Evolutionary conservation across 1,140 invertebrate genomes (phyloP), one percentile per base, ranked within the genome.

Genomic region (Galendromus occidentalis): DNA sequence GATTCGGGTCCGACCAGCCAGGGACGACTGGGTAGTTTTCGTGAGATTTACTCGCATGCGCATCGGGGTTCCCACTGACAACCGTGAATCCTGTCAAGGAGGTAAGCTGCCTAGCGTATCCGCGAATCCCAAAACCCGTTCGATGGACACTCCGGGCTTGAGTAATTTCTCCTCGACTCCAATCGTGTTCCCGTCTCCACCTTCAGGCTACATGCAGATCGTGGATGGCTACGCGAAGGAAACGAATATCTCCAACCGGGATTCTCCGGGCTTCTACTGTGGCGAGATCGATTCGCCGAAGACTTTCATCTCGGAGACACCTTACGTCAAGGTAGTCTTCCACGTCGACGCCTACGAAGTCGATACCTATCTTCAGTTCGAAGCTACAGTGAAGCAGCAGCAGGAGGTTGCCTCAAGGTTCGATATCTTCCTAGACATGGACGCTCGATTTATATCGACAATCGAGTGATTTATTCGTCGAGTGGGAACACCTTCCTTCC

Each of bases 301-400:
- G 75, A 90, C 87, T 5, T 92, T 91, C 78, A 91, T 92, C 71
- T 91, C 88, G 14, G 89, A 93, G 76, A 92, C 88, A 12, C 88
- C 85, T 71, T 87, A 89, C 75, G 88, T 93, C 9, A 87, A 87
- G 72, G 82, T 93, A 30, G 80, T 90, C 44, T 91, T 92, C 77
- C 86, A 89, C 74, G 85, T 86, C 22, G 87, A 91, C 72, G 91
- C 89, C 74, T 91, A 90, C 77, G 68, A 70, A 1, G 87, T 91
- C 74, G 88, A 91, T 74, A 86, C 85, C 18, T 86, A 86, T 75
- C 83, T 85, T 72, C 84, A 83, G 68, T 85, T 86, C 74, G 83
- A 85, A 70, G 83, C 83, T 0, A 73, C 87, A 68, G 87, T 87
- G 1, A 88, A 91, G 73, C 87, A 90, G 72, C 87, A 88, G 75